These are phyloP conservation scores for Centropristis striata DNA, from an alignment of 2,113 vertebrate species.

Conservation along the genomic window DNA sequence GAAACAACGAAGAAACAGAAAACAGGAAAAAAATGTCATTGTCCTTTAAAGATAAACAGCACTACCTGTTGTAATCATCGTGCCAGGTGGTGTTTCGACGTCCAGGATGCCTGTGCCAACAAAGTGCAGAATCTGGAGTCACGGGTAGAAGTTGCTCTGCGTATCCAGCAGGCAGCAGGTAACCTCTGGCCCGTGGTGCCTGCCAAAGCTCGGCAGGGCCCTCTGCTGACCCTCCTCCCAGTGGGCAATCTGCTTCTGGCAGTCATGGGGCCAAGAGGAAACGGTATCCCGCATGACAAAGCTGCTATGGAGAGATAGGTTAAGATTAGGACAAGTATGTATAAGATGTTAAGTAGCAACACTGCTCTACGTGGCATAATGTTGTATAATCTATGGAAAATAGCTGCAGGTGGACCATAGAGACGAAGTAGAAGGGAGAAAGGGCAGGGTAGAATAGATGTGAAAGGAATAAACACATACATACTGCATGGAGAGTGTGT, in stretches of 20 bases:
- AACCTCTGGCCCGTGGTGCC: slow-evolving; percentile 83
- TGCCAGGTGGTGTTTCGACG: slow-evolving; percentile 89
- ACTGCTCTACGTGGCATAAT: slow-evolving; percentile 21
- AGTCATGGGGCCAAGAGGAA: slow-evolving; percentile 64
- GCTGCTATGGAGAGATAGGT: slow-evolving; percentile 27
- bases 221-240: slow-evolving; percentile 82
- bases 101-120: slow-evolving; percentile 81
- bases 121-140: slow-evolving; percentile 74
- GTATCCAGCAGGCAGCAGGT: slow-evolving; percentile 84
- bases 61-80: slow-evolving; percentile 86
- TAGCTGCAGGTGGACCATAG: slow-evolving; percentile 38
- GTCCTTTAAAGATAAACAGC: slow-evolving; percentile 38
- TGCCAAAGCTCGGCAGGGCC: slow-evolving; percentile 82
- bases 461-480: not conserved
- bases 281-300: slow-evolving; percentile 23
- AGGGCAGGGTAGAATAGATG: slow-evolving; percentile 5
- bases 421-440: slow-evolving; percentile 13
- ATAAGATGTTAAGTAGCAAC: slow-evolving; percentile 34
- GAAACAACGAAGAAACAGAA: slow-evolving; percentile 17
- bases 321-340: slow-evolving; percentile 39
- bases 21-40: slow-evolving; percentile 34
- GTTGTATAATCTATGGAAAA: slow-evolving; percentile 33
- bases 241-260: slow-evolving; percentile 86
- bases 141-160: slow-evolving; percentile 83
- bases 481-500: not conserved